These are phyloP conservation scores for Apocrypta bakeri DNA, from an alignment of 1,140 invertebrate species.

Conservation along the genomic window DNA sequence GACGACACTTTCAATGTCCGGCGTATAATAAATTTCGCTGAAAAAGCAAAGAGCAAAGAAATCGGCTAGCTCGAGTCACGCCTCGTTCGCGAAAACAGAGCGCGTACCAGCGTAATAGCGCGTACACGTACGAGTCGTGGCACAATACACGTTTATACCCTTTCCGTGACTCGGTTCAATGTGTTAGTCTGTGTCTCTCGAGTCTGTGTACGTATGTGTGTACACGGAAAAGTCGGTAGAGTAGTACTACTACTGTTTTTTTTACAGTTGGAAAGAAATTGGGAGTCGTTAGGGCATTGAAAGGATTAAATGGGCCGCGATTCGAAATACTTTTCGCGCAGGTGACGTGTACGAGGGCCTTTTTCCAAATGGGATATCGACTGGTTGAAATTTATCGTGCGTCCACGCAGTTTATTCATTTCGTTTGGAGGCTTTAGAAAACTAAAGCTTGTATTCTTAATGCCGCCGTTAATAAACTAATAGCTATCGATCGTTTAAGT, in stretches of 20 bases:
- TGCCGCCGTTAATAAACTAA: too few relatives aligned
- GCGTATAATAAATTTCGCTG: too few relatives aligned
- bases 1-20: too few relatives aligned
- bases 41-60: background rate
- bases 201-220: background rate
- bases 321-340: background rate
- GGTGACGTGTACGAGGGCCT: background rate
- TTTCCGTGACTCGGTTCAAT: conserved; percentile 39
- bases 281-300: conserved; percentile 1
- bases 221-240: background rate
- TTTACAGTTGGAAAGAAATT: background rate
- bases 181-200: too few relatives aligned
- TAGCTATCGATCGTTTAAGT: too few relatives aligned
- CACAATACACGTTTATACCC: conserved; percentile 31
- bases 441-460: too few relatives aligned
- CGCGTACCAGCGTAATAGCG: conserved; percentile 38
- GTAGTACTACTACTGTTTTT: background rate
- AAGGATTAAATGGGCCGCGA: conserved; percentile 13
- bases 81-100: conserved; percentile 17
- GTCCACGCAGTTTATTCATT: too few relatives aligned
- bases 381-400: background rate
- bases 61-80: background rate
- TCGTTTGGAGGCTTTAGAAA: too few relatives aligned
- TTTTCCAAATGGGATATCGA: background rate
- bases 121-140: conserved; percentile 15